These are phyloP conservation scores for Petrocephalus schoutedeni DNA, from an alignment of 2,797 vertebrate species.

Conservation along the genomic window DNA sequence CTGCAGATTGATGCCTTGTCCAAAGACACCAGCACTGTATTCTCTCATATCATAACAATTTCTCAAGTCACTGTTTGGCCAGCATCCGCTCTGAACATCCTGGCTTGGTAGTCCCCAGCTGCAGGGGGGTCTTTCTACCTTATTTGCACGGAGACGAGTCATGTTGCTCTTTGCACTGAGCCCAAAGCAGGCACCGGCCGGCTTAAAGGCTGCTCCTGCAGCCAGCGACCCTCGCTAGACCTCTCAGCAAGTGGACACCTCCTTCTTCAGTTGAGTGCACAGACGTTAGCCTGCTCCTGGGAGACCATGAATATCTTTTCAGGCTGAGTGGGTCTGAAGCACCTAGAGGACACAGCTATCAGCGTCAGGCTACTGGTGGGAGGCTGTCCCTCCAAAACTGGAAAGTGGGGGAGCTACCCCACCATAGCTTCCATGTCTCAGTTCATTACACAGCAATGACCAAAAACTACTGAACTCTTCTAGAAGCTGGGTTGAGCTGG, in stretches of 20 bases:
- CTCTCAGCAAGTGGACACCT: background rate
- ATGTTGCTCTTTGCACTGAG: background rate
- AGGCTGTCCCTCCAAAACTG: constrained; percentile 28
- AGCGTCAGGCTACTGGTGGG: constrained; percentile 52
- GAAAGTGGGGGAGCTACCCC: constrained; percentile 29
- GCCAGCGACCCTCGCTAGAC: background rate
- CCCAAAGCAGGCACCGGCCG: background rate
- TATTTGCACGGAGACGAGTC: background rate
- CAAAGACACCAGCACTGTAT: background rate
- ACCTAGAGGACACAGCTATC: constrained; percentile 43
- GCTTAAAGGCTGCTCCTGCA: background rate
- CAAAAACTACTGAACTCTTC: background rate
- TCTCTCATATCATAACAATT: background rate
- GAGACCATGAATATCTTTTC: constrained; percentile 60
- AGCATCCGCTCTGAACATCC: background rate
- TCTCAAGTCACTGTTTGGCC: background rate
- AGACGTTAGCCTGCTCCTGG: constrained; percentile 46
- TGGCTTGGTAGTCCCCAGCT: too few relatives aligned
- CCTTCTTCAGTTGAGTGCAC: background rate
- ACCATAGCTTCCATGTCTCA: background rate
- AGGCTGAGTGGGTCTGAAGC: constrained; percentile 55
- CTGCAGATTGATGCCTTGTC: background rate
- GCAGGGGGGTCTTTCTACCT: background rate
- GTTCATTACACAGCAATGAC: background rate
- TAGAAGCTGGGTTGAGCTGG: background rate